phyloP scores from a whole-genome alignment of 2,797 vertebrate species.

The Ammospiza maritima region DNA sequence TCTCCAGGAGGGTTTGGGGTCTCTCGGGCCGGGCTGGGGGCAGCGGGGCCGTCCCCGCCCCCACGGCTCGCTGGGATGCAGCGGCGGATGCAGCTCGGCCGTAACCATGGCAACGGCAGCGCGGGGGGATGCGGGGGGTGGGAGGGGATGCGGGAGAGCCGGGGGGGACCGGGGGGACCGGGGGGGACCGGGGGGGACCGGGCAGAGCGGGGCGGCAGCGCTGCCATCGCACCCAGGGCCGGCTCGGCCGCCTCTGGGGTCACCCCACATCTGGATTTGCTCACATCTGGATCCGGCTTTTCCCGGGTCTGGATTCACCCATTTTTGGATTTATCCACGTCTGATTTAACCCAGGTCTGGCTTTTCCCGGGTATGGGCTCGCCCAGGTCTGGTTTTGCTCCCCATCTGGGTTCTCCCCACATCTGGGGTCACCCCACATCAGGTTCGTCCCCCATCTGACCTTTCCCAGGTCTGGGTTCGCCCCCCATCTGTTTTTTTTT shows the following conservation, averaged over 20 bases:
- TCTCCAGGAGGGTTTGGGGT: rapidly evolving
- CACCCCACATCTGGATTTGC: neutral
- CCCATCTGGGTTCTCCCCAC: no score
- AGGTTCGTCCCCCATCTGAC: no score
- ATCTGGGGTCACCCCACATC: no score
- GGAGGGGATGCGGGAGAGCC: neutral
- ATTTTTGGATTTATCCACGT: rapidly evolving
- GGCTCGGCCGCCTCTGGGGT: neutral
- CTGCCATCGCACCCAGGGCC: neutral
- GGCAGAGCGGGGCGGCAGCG: neutral
- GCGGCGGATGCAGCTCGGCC: constrained; percentile 17
- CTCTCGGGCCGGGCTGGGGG: neutral
- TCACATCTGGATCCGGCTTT: neutral
- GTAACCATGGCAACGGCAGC: constrained; percentile 62
- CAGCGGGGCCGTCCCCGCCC: neutral
- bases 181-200: no score
- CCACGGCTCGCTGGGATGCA: neutral
- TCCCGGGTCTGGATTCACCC: neutral
- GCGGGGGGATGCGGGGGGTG: neutral
- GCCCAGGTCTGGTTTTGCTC: no score
- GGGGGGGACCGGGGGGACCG: no score
- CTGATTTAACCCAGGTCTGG: neutral
- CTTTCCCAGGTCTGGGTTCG: neutral
- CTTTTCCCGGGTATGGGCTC: neutral
- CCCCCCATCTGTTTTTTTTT: no score